A percentile compares a stretch with the other conserved stretches of the same genome.
phyloP scores from a whole-genome alignment of 2,888 invertebrate species.

The Branchellion lobata region DNA sequence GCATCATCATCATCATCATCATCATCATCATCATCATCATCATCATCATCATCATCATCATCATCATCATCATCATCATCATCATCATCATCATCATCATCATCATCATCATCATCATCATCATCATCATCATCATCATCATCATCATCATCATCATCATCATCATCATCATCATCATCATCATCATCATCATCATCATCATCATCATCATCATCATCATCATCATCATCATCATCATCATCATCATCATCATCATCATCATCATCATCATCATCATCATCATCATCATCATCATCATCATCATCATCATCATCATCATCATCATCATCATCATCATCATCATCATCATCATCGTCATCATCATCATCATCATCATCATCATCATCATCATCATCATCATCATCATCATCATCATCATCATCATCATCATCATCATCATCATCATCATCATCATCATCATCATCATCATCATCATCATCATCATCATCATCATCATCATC shows the following conservation, averaged over 20 bases:
- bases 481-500: slow-evolving; percentile 41
- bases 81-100: slow-evolving; percentile 39
- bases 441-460: slow-evolving; percentile 38
- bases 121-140: slow-evolving; percentile 43
- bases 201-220: slow-evolving; percentile 41
- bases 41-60: slow-evolving; percentile 43
- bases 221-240: slow-evolving; percentile 36
- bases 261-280: slow-evolving; percentile 41
- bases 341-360: slow-evolving; percentile 43
- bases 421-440: slow-evolving; percentile 39
- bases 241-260: slow-evolving; percentile 39
- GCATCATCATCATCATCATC: slow-evolving; percentile 36
- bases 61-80: slow-evolving; percentile 37
- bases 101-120: slow-evolving; percentile 41
- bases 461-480: slow-evolving; percentile 41
- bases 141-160: slow-evolving; percentile 38
- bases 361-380: slow-evolving; percentile 28
- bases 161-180: slow-evolving; percentile 41
- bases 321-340: slow-evolving; percentile 41
- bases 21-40: slow-evolving; percentile 36
- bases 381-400: slow-evolving; percentile 43
- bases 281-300: slow-evolving; percentile 38
- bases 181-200: slow-evolving; percentile 39
- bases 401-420: slow-evolving; percentile 39
- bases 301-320: slow-evolving; percentile 39